A percentile compares a stretch with the other conserved stretches of the same genome.
Conservation (phyloP, 2,797 vertebrate genomes). For the Adelosebastes latens region DNA sequence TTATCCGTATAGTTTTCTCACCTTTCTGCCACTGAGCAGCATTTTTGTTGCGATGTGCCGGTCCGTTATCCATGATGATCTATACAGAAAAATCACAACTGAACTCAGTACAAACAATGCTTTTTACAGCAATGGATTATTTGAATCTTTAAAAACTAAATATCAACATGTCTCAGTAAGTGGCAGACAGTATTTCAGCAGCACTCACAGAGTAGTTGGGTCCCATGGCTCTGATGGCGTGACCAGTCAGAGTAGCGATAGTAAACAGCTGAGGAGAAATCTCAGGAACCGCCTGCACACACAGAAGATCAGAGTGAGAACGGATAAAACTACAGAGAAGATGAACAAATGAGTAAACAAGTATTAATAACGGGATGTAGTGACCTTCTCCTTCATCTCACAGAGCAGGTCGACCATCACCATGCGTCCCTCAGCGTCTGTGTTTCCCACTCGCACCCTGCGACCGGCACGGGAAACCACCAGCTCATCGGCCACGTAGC, state of each 20-base stretch:
- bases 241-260: slow-evolving; percentile 87
- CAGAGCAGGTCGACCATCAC: slow-evolving; percentile 89
- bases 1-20: slow-evolving; percentile 30
- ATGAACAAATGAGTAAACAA: neutral
- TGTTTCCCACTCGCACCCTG: slow-evolving; percentile 87
- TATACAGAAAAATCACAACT: slow-evolving; percentile 33
- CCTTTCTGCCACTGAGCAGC: slow-evolving; percentile 84
- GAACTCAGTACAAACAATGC: neutral
- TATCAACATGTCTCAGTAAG: neutral
- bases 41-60: slow-evolving; percentile 71
- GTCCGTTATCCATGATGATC: slow-evolving; percentile 89
- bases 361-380: neutral
- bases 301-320: neutral
- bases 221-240: slow-evolving; percentile 87
- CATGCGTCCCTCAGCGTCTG: slow-evolving; percentile 88
- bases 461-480: slow-evolving; percentile 83
- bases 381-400: slow-evolving; percentile 88
- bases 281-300: slow-evolving; percentile 75
- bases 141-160: neutral
- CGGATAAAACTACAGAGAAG: neutral
- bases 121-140: neutral
- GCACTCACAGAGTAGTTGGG: slow-evolving; percentile 85
- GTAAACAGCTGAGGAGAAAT: slow-evolving; percentile 83
- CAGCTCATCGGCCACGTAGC: slow-evolving; percentile 87
- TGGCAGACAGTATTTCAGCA: neutral